Evolutionary conservation across 2,888 invertebrate species (phyloP).

Genomic region (Ceratothoa steindachneri): DNA sequence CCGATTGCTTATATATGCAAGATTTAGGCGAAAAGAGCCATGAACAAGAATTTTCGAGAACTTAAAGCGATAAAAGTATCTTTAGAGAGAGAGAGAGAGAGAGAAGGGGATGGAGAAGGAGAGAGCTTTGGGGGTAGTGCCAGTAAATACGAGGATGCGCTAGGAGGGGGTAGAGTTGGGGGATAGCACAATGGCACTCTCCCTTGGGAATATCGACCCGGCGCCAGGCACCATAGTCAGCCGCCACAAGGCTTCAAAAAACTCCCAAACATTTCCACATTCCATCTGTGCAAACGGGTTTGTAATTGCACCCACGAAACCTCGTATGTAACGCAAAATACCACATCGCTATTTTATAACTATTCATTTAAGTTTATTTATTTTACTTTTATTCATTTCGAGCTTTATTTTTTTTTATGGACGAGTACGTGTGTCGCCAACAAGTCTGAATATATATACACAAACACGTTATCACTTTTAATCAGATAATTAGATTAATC

Average conservation of each 20-base stretch:
- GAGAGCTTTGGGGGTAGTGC: background rate
- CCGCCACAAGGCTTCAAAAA: background rate
- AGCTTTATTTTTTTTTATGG: too few species aligned
- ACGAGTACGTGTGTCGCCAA: too few species aligned
- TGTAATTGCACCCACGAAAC: background rate
- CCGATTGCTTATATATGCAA: too few species aligned
- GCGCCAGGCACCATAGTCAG: background rate
- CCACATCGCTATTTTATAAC: too few species aligned
- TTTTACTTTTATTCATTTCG: too few species aligned
- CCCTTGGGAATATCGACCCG: slow-evolving; percentile 4
- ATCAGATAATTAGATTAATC: too few species aligned
- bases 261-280: background rate
- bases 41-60: too few species aligned
- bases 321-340: too few species aligned
- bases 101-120: background rate
- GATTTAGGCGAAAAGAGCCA: too few species aligned
- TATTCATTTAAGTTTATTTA: too few species aligned
- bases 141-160: background rate
- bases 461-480: too few species aligned
- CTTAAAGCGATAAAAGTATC: background rate
- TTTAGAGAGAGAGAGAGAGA: background rate
- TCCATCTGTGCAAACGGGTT: background rate
- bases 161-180: background rate
- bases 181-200: background rate
- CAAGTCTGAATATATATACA: too few species aligned